These are phyloP conservation scores for Marronus borbonicus DNA, from an alignment of 2,888 invertebrate genomes.

Conservation along the genomic window DNA sequence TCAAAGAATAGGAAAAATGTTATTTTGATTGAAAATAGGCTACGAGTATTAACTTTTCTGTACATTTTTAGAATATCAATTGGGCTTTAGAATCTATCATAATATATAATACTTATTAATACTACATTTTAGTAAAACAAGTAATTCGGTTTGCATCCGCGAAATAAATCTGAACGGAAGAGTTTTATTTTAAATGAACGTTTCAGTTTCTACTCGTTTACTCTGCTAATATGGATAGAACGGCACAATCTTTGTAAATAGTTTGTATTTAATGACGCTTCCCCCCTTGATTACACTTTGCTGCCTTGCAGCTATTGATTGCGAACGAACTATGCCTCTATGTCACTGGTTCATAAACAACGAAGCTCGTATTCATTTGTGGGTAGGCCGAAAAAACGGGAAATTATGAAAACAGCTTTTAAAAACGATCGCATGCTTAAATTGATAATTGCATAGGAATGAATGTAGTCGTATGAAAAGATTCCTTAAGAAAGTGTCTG, in stretches of 20 bases:
- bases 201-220: background rate
- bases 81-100: too few relatives aligned
- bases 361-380: background rate
- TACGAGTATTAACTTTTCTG: too few relatives aligned
- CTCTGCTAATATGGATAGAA: slow-evolving; percentile 16
- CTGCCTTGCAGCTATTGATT: slow-evolving; percentile 43
- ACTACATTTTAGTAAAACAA: too few relatives aligned
- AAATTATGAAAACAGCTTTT: background rate
- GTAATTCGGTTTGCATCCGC: too few relatives aligned
- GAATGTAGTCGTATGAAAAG: background rate
- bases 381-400: background rate
- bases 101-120: too few relatives aligned
- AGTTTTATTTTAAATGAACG: background rate
- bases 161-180: too few relatives aligned
- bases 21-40: too few relatives aligned
- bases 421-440: background rate
- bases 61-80: too few relatives aligned
- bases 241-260: slow-evolving; percentile 30
- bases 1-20: too few relatives aligned
- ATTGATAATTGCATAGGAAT: slow-evolving; percentile 1
- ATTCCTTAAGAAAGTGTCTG: slow-evolving; percentile 39
- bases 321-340: slow-evolving; percentile 35
- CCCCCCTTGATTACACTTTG: slow-evolving; percentile 38
- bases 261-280: slow-evolving; percentile 29
- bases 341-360: slow-evolving; percentile 27